Base-by-base conservation (phyloP, 1,140 invertebrate genomes). In the Trachelipus rathkii region DNA sequence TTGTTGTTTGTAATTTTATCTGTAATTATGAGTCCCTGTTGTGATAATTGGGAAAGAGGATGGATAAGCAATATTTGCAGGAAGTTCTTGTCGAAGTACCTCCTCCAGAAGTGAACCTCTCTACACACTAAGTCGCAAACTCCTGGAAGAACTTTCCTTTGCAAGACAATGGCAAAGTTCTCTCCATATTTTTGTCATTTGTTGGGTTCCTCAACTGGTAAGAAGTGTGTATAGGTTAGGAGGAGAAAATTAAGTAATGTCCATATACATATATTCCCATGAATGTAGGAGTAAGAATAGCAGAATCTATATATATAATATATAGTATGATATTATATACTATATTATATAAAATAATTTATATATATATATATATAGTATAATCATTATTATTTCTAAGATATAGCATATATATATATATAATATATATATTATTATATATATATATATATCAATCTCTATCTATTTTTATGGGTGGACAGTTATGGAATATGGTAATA, bases 131-230 rank as follows among this genome's bases (percentile, higher is more conserved):
- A 74, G 75, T 82, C n/a, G n/a, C n/a, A n/a, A 24, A 83, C 78
- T 75, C 87, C 88, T 0, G 92, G 92, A 94, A 83, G 93, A 94
- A 85, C 88, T 92, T 71, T 91, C 92, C 66, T 94, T 95, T 84
- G 92, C 92, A 66, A 89, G 91, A 80, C 86, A 94, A 94, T 95
- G 93, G 90, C 91, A 0, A n/a, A n/a, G 88, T 92, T 7, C 87
- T 95, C 1, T 93, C 92, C 68, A 89, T 93, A 66, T 89, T 92
- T 4, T 94, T 93, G 90, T 94, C 70, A 85, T 92, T 0, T 94
- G 92, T 83, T 95, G 93, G 93, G 88, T 93, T 85, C 93, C 93
- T 3, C 92, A 94, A 85, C 90, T 94, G 91, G 93, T 94, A 83
- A 88, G 87, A 84, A 21, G 45, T 33, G 13, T 67, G 33, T 5